phyloP scores from a whole-genome alignment of 2,888 invertebrate genomes.

The Eilema depressum region DNA sequence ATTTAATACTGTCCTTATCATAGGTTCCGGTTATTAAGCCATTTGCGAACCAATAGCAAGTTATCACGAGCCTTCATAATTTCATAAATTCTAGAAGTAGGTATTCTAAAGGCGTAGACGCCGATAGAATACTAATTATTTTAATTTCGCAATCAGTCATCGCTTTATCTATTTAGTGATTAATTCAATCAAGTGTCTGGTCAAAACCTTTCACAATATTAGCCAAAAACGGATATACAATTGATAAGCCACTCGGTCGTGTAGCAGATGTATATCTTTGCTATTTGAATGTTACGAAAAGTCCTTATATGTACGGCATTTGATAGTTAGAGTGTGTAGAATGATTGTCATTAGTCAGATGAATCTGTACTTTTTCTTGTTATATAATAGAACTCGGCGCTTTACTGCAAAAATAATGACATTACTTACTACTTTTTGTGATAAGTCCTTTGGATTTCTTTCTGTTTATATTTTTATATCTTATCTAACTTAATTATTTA shows the following conservation, averaged over 20 bases:
- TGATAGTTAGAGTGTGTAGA: slow-evolving; percentile 10
- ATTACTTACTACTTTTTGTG: not conserved
- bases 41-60: not conserved
- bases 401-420: not conserved
- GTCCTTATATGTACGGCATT: slow-evolving; percentile 9
- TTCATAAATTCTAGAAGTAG: slow-evolving; percentile 28
- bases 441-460: not conserved
- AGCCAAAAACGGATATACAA: slow-evolving; percentile 52
- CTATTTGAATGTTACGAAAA: slow-evolving; percentile 52
- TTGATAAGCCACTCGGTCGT: slow-evolving; percentile 45
- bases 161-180: slow-evolving; percentile 42
- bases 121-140: slow-evolving; percentile 30
- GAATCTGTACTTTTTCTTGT: not conserved
- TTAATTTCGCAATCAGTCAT: slow-evolving; percentile 37
- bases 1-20: no score
- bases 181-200: slow-evolving; percentile 56
- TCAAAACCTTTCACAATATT: slow-evolving; percentile 61
- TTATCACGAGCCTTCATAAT: slow-evolving; percentile 28
- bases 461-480: not conserved
- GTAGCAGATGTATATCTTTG: slow-evolving; percentile 48
- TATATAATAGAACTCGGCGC: not conserved
- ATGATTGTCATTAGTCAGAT: slow-evolving; percentile 7
- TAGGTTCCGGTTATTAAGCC: no score
- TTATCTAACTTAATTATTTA: no score
- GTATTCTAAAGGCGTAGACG: slow-evolving; percentile 26